Evolutionary conservation across 2,113 vertebrate species (phyloP), one percentile per base, ranked within the genome.

Genomic region (Mola mola): DNA sequence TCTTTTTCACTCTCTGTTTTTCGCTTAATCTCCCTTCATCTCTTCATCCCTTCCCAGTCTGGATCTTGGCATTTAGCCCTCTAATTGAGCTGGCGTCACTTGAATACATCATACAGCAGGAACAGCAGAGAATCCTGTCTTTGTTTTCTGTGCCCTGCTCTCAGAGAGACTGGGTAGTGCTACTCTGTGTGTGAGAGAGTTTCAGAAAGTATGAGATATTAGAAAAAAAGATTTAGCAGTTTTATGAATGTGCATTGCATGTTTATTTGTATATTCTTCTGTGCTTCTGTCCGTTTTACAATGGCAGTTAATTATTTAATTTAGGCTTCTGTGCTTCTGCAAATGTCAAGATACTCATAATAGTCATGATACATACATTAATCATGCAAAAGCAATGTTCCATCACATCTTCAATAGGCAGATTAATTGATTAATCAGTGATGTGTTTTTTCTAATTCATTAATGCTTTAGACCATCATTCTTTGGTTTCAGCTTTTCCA

Each of bases 11-110:
- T 31, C 19, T 51, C 22, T 29, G 28, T 36, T 53, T 25, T 46
- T 79, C 33, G 28, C 38, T 43, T 50, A 33, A 69, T 83, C 56
- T 70, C 44, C 34, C 26, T 25, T 59, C 46, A 72, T 83, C 71
- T 69, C 66, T 71, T 50, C 44, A 58, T 48, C 22, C 36, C 28
- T 67, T 44, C 29, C 49, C 70, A 53, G 55, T 75, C 60, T 75
- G 59, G 40, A 72, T 82, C 79, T 81, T 85, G 84, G 83, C 73
- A 89, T 88, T 85, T 83, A 40, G 71, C 60, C 56, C 67, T 80
- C 70, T 83, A 85, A 87, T 86, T 87, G 81, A 86, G 81, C 72
- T 82, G 79, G 80, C 72, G 53, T 86, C 71, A 78, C 70, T 77
- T 74, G 75, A 86, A 79, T 78, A 63, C 72, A 47, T 73, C 37